phyloP scores from a whole-genome alignment of 2,113 vertebrate species.

The Ciconia stormi region DNA sequence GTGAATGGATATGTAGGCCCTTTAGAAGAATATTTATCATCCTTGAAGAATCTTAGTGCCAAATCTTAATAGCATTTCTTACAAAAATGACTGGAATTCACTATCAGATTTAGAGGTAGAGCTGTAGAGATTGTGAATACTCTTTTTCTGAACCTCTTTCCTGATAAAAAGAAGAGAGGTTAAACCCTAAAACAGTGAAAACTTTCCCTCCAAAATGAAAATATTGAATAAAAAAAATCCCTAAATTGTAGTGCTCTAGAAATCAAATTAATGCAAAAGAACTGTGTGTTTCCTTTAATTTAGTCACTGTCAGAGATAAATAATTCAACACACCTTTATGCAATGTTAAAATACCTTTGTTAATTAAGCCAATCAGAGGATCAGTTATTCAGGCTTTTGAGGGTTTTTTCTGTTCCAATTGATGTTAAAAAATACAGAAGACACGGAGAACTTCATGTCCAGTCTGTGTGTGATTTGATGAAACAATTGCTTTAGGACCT shows the following conservation, averaged over 20 bases:
- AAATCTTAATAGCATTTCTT: constrained; percentile 75
- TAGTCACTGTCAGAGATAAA: neutral
- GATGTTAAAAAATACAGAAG: neutral
- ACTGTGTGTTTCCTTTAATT: neutral
- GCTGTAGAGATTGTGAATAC: constrained; percentile 5
- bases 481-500: constrained; percentile 32
- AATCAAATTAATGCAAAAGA: neutral
- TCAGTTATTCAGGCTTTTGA: neutral
- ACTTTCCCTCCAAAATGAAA: neutral
- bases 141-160: neutral
- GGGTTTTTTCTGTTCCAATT: neutral
- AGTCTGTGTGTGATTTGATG: neutral
- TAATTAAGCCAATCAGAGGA: neutral
- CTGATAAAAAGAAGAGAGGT: constrained; percentile 24
- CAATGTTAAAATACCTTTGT: neutral
- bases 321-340: neutral
- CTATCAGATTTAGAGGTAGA: constrained; percentile 66
- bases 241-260: fast-evolving
- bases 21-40: constrained; percentile 74
- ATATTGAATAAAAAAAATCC: neutral
- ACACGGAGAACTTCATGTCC: neutral
- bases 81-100: constrained; percentile 67
- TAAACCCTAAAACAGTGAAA: constrained; percentile 10
- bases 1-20: constrained; percentile 43
- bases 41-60: constrained; percentile 70